These are phyloP conservation scores for Malurus elegans DNA, from an alignment of 2,113 vertebrate species.

Conservation along the genomic window DNA sequence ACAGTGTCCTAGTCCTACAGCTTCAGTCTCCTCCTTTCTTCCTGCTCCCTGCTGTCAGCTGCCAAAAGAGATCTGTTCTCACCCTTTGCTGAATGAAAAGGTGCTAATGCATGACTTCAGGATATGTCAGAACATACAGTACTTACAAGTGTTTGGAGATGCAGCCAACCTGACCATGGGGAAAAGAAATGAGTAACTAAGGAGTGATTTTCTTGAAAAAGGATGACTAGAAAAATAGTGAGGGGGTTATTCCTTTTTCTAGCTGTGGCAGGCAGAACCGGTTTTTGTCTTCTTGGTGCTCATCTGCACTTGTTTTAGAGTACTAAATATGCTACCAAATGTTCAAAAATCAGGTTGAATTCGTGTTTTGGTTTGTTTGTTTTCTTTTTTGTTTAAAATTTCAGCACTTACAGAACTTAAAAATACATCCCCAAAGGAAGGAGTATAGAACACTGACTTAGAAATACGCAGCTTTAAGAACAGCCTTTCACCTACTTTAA, in stretches of 20 bases:
- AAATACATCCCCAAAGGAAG: not conserved
- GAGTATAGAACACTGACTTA: not conserved
- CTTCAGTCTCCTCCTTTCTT: constrained; percentile 68
- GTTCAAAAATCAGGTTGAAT: not conserved
- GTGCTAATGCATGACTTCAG: constrained; percentile 91
- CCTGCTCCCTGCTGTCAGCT: constrained; percentile 81
- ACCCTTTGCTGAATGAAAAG: constrained; percentile 85
- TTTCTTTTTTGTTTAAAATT: not conserved
- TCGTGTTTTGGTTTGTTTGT: not conserved
- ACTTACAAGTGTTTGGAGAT: constrained; percentile 83
- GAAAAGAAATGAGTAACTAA: constrained; percentile 72
- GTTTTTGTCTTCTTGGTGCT: not conserved
- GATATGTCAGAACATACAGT: constrained; percentile 89
- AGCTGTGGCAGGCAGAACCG: not conserved
- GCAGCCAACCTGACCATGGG: constrained; percentile 77
- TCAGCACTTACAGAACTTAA: not conserved
- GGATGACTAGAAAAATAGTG: not conserved
- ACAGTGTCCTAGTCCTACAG: constrained; percentile 71
- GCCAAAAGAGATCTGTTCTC: constrained; percentile 93
- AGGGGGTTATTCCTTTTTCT: constrained; percentile 26
- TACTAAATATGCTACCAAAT: not conserved
- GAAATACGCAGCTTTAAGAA: not conserved
- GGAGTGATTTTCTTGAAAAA: constrained; percentile 58
- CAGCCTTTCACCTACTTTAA: not conserved
- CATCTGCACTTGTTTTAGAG: constrained; percentile 1